Conservation (phyloP, 2,797 vertebrate genomes). For the Numenius phaeopus region DNA sequence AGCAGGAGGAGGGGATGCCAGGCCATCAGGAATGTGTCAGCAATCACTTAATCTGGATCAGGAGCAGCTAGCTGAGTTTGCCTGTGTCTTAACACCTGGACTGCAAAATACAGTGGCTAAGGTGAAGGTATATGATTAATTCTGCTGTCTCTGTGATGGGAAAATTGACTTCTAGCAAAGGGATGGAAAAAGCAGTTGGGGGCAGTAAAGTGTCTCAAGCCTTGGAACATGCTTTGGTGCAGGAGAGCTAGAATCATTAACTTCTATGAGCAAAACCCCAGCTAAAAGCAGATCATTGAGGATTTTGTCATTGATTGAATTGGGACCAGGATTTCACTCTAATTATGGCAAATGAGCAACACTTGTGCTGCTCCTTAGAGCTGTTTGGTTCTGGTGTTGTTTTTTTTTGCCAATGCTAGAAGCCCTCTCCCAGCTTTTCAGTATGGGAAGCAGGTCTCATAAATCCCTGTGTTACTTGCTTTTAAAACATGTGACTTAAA, state of each 20-base stretch:
- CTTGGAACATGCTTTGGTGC: neutral
- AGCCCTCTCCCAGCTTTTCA: neutral
- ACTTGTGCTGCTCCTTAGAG: neutral
- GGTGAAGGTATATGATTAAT: neutral
- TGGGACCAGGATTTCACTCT: neutral
- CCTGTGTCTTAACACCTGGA: neutral
- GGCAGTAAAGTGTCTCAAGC: neutral
- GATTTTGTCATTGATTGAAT: neutral
- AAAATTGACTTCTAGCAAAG: slow-evolving; percentile 14
- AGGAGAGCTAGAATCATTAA: neutral
- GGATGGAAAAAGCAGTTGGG: neutral
- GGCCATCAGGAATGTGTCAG: neutral
- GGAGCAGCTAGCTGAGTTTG: neutral
- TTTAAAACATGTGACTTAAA: neutral
- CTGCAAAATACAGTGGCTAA: neutral
- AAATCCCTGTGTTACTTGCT: neutral
- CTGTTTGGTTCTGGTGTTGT: neutral
- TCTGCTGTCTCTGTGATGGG: neutral
- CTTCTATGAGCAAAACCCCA: neutral
- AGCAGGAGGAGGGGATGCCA: neutral
- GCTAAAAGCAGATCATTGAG: neutral
- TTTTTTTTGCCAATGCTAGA: neutral
- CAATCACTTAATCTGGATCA: neutral
- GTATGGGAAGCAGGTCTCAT: neutral
- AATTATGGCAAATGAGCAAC: neutral